Conservation (phyloP, 2,113 vertebrate species). For the Potamarius usumacintae region DNA sequence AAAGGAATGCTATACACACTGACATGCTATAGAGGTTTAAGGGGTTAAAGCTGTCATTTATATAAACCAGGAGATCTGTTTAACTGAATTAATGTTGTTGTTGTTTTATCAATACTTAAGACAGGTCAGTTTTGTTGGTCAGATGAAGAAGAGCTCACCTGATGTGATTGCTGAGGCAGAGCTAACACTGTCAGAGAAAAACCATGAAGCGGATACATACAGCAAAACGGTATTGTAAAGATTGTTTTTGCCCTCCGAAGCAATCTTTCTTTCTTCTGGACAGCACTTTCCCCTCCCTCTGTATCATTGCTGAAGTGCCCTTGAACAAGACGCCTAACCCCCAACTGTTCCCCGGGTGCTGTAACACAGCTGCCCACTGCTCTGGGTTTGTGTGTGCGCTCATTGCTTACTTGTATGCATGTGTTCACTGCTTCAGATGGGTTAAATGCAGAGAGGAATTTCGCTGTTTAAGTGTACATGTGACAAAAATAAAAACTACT, state of each 20-base stretch:
- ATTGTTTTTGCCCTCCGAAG: neutral
- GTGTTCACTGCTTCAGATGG: no score
- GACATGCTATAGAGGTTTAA: neutral
- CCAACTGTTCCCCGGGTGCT: no score
- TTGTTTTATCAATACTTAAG: neutral
- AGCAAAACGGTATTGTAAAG: slow-evolving; percentile 8
- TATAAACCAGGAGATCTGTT: neutral
- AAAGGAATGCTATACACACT: neutral
- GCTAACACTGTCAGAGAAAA: slow-evolving; percentile 26
- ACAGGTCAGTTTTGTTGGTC: slow-evolving; percentile 55
- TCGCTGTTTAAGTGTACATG: no score
- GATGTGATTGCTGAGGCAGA: slow-evolving; percentile 50
- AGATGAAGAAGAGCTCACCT: slow-evolving; percentile 56
- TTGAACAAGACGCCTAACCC: no score
- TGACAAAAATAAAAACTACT: no score
- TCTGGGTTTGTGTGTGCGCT: no score
- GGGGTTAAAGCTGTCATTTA: neutral
- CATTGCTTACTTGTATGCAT: no score
- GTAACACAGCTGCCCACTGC: no score
- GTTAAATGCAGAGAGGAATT: no score
- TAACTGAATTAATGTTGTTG: neutral
- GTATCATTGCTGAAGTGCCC: no score
- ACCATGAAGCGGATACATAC: neutral
- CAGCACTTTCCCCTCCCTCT: no score
- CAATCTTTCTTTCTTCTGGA: neutral